Evolutionary conservation across 2,113 vertebrate genomes (phyloP).

Genomic region (Platysteira castanea): DNA sequence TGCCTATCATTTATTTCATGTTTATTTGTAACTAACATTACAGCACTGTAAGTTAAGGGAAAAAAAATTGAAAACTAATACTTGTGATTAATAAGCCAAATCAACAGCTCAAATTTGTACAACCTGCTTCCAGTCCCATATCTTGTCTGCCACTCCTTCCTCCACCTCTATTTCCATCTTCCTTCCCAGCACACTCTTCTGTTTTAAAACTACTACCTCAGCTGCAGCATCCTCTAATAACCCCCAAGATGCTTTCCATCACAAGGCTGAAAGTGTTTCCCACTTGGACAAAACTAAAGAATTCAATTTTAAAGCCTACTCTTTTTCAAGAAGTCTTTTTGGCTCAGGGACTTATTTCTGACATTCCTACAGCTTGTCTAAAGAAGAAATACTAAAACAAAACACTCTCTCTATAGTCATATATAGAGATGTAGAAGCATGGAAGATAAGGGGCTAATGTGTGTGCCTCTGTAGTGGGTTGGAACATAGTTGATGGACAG

Average conservation of each 20-base stretch:
- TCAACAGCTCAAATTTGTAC: background rate
- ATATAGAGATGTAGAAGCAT: background rate
- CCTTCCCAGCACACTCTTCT: background rate
- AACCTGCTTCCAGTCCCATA: background rate
- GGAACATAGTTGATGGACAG: no score
- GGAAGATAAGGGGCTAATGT: background rate
- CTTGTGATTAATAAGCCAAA: background rate
- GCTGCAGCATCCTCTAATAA: background rate
- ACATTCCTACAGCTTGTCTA: background rate
- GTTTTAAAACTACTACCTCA: background rate
- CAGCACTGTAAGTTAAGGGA: background rate
- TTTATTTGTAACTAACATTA: background rate
- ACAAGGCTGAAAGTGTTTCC: background rate
- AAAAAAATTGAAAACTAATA: background rate
- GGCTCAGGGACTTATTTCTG: background rate
- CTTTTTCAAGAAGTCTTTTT: background rate
- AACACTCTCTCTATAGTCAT: background rate
- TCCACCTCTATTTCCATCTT: background rate
- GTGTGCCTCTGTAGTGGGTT: background rate
- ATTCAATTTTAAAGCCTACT: background rate
- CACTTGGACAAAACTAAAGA: background rate
- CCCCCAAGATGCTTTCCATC: background rate
- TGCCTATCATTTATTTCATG: no score
- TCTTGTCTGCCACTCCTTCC: background rate
- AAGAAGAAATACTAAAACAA: background rate